phyloP scores from a whole-genome alignment of 1,140 invertebrate genomes.

The Formica selysi region DNA sequence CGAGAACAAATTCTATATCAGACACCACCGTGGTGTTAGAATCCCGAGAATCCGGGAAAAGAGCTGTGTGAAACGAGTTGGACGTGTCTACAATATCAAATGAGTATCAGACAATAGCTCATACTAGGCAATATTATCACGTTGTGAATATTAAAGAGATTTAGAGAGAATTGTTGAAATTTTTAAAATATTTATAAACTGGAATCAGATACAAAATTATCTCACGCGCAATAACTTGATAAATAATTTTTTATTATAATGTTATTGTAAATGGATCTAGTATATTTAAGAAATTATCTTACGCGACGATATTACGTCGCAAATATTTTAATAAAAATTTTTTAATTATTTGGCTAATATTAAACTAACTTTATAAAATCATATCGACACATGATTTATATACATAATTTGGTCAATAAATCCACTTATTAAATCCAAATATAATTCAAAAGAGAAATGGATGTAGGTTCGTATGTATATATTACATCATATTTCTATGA shows the following conservation, averaged over 20 bases:
- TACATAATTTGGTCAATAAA: conserved; percentile 11
- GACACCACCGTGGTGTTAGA: conserved; percentile 60
- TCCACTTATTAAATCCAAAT: not conserved
- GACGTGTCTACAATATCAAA: conserved; percentile 61
- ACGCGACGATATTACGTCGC: not conserved
- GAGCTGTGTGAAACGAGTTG: conserved; percentile 60
- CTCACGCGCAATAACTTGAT: not conserved
- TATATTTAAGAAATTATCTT: conserved; percentile 14
- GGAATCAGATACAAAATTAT: not conserved
- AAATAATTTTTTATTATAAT: not conserved
- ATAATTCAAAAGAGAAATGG: conserved; percentile 28
- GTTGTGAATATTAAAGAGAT: conserved; percentile 24
- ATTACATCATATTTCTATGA: conserved; percentile 14
- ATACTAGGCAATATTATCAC: not conserved
- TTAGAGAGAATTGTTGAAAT: not conserved
- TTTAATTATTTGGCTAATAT: conserved; percentile 20
- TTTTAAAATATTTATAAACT: not conserved
- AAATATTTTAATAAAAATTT: conserved; percentile 15
- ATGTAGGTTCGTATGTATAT: conserved; percentile 24
- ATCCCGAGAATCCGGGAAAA: conserved; percentile 60
- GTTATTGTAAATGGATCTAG: too few relatives aligned
- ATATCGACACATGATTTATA: conserved; percentile 18
- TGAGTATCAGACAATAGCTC: not conserved
- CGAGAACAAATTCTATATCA: conserved; percentile 50
- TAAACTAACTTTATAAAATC: not conserved